phyloP scores from a whole-genome alignment of 2,113 vertebrate genomes.

The Thymallus thymallus region DNA sequence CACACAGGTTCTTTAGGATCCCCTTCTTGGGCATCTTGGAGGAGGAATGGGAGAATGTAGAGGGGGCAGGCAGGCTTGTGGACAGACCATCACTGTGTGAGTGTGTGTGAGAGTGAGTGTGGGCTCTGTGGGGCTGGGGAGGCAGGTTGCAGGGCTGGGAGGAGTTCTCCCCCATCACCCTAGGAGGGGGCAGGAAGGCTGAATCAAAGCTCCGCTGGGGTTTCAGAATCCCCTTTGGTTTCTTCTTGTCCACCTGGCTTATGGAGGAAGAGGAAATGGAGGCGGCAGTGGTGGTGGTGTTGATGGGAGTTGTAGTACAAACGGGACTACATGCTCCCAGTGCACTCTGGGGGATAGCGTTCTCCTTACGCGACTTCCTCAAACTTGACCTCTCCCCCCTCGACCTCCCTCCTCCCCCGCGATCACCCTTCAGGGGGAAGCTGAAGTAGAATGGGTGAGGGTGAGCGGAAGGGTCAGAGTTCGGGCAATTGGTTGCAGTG shows the following conservation, averaged over 20 bases:
- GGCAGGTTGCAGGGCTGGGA: conserved; percentile 28
- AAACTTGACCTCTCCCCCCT: conserved; percentile 53
- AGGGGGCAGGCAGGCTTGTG: conserved; percentile 32
- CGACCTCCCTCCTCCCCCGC: conserved; percentile 31
- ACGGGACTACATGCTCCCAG: conserved; percentile 36
- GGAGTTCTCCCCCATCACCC: conserved; percentile 45
- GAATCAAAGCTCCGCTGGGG: conserved; percentile 74
- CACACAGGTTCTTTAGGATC: conserved; percentile 73
- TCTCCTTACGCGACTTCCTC: conserved; percentile 78
- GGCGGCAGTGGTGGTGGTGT: neutral
- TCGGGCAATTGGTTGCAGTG: conserved; percentile 14
- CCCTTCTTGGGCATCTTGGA: conserved; percentile 78
- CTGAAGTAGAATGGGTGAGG: conserved; percentile 53
- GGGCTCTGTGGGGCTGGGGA: conserved; percentile 31
- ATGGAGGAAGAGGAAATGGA: conserved; percentile 33
- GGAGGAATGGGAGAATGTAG: conserved; percentile 60
- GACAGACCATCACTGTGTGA: conserved; percentile 30
- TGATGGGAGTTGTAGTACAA: conserved; percentile 23
- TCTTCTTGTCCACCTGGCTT: conserved; percentile 51
- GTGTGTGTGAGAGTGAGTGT: conserved; percentile 14
- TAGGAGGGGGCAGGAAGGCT: conserved; percentile 52
- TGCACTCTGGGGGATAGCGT: conserved; percentile 66
- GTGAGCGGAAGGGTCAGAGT: conserved; percentile 44
- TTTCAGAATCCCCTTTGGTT: conserved; percentile 77
- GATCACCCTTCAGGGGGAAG: conserved; percentile 47